phyloP scores from a whole-genome alignment of 2,113 vertebrate genomes.

The Gobiocypris rarus region DNA sequence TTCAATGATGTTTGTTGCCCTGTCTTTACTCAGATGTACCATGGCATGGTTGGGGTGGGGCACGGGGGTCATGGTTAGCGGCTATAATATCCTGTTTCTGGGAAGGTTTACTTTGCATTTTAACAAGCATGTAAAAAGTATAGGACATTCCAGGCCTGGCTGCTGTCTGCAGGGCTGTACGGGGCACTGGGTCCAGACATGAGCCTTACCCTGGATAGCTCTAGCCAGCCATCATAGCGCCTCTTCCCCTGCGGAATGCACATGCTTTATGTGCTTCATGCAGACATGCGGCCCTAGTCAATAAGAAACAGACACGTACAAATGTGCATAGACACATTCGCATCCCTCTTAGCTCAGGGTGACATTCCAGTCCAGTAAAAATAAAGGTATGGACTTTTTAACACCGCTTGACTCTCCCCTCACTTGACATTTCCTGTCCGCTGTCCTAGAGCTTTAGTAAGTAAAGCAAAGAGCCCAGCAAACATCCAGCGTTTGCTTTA shows the following conservation, averaged over 20 bases:
- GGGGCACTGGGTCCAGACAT: conserved; percentile 46
- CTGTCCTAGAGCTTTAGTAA: conserved; percentile 51
- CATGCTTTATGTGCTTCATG: conserved; percentile 30
- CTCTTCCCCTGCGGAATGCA: conserved; percentile 9
- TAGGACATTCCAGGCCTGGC: conserved; percentile 77
- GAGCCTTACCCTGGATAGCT: conserved; percentile 13
- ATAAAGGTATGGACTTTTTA: conserved; percentile 38
- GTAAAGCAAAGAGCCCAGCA: conserved; percentile 50
- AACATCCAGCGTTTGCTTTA: conserved; percentile 33
- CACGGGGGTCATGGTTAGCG: conserved; percentile 64
- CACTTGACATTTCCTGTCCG: conserved; percentile 45
- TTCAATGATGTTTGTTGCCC: conserved; percentile 66
- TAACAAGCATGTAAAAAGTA: conserved; percentile 77
- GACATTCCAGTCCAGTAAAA: conserved; percentile 48
- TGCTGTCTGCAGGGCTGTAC: conserved; percentile 66
- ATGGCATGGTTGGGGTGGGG: conserved; percentile 64
- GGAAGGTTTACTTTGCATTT: conserved; percentile 77
- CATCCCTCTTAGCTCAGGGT: conserved; percentile 43
- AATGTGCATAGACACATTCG: conserved; percentile 20
- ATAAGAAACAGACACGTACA: conserved; percentile 34
- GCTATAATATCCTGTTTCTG: conserved; percentile 79
- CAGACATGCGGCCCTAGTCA: conserved; percentile 37
- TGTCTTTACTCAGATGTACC: conserved; percentile 70
- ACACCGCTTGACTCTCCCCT: conserved; percentile 28
- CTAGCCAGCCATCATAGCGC: neutral